Evolutionary conservation across 2,797 vertebrate species (phyloP).

Genomic region (Notolabrus celidotus): DNA sequence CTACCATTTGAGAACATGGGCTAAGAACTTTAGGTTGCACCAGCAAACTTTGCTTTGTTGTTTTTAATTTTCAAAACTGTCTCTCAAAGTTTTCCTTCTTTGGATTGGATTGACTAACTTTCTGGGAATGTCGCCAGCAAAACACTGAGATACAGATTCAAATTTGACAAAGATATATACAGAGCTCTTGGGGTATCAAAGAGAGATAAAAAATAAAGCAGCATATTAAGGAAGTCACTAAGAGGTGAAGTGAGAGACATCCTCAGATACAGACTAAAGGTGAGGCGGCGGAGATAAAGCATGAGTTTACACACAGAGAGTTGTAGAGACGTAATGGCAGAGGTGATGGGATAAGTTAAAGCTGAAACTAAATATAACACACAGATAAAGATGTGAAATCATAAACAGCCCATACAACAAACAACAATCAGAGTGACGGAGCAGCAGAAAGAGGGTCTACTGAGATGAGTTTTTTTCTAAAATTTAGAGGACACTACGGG

Average conservation of each 20-base stretch:
- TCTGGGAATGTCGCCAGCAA: not conserved
- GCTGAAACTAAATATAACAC: slow-evolving; percentile 49
- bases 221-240: slow-evolving; percentile 12
- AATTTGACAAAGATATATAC: not conserved
- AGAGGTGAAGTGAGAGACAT: not conserved
- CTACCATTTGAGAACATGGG: not conserved
- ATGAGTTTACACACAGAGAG: slow-evolving; percentile 13
- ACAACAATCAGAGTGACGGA: not conserved
- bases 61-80: not conserved
- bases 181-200: not conserved
- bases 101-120: not conserved
- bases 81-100: not conserved
- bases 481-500: slow-evolving; percentile 24
- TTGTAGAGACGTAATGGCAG: slow-evolving; percentile 33
- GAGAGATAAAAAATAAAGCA: not conserved
- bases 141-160: not conserved
- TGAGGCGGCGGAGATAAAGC: slow-evolving; percentile 4
- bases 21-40: not conserved
- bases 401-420: slow-evolving; percentile 26
- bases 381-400: slow-evolving; percentile 20
- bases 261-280: not conserved
- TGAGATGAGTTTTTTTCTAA: not conserved
- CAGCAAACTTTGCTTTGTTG: not conserved
- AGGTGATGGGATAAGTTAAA: slow-evolving; percentile 6
- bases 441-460: slow-evolving; percentile 2